These are phyloP conservation scores for Nycticorax nycticorax DNA, from an alignment of 2,113 vertebrate genomes.

Conservation along the genomic window DNA sequence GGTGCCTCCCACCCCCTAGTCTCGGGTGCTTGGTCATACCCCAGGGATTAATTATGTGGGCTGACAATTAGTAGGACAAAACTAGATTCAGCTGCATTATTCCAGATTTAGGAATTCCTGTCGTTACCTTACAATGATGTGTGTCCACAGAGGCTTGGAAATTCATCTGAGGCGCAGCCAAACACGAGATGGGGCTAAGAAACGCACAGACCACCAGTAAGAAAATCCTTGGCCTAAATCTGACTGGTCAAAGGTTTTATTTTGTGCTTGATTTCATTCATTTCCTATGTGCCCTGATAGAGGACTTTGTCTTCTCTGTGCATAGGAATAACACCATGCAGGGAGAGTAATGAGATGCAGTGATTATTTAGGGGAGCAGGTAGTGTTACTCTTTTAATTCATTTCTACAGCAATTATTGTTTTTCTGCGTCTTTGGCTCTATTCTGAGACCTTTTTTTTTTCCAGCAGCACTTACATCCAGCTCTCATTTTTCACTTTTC, in stretches of 20 bases:
- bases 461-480: background rate
- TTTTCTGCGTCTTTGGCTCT: background rate
- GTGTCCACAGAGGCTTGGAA: background rate
- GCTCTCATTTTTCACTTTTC: background rate
- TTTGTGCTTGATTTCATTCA: background rate
- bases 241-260: background rate
- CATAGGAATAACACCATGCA: background rate
- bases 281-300: fast-evolving
- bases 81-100: background rate
- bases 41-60: background rate
- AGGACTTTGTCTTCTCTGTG: background rate
- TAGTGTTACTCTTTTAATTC: background rate
- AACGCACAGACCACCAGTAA: background rate
- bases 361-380: background rate
- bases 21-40: background rate
- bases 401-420: background rate
- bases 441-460: background rate
- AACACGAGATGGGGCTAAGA: background rate
- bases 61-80: background rate
- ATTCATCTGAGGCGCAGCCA: background rate
- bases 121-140: background rate
- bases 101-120: background rate
- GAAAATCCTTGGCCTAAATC: background rate
- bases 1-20: background rate
- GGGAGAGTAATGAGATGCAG: background rate